phyloP scores from a whole-genome alignment of 1,140 invertebrate genomes.

The Mylabris phalerata region DNA sequence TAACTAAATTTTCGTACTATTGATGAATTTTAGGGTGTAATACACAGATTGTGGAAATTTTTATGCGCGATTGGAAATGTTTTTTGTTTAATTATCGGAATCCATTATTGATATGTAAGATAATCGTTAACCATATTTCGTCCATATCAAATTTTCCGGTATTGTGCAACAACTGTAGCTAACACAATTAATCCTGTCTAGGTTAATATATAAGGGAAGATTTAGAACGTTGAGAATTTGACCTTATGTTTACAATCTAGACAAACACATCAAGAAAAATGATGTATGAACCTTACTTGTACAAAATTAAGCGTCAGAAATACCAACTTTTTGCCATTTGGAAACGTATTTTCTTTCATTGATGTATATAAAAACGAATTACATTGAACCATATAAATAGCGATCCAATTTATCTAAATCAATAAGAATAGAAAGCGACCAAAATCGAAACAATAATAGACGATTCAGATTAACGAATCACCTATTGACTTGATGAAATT shows the following conservation, averaged over 20 bases:
- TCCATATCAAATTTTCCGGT: slow-evolving; percentile 12
- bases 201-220: slow-evolving; percentile 13
- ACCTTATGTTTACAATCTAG: slow-evolving; percentile 15
- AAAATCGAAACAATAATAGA: not conserved
- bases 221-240: slow-evolving; percentile 13
- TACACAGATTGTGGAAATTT: too few species aligned
- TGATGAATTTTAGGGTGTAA: too few species aligned
- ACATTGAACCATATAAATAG: too few species aligned
- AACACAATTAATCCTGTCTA: slow-evolving; percentile 14
- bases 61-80: too few species aligned
- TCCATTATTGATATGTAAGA: not conserved
- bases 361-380: too few species aligned
- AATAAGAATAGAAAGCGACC: too few species aligned
- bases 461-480: slow-evolving; percentile 13
- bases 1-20: too few species aligned
- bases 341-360: too few species aligned
- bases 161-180: slow-evolving; percentile 14
- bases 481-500: slow-evolving; percentile 8
- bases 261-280: slow-evolving; percentile 16
- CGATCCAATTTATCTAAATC: too few species aligned
- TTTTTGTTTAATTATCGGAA: too few species aligned
- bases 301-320: not conserved
- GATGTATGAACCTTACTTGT: slow-evolving; percentile 14
- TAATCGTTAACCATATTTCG: slow-evolving; percentile 9
- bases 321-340: too few species aligned